Base-by-base conservation (phyloP, 2,797 vertebrate species). In the Hybognathus amarus region DNA sequence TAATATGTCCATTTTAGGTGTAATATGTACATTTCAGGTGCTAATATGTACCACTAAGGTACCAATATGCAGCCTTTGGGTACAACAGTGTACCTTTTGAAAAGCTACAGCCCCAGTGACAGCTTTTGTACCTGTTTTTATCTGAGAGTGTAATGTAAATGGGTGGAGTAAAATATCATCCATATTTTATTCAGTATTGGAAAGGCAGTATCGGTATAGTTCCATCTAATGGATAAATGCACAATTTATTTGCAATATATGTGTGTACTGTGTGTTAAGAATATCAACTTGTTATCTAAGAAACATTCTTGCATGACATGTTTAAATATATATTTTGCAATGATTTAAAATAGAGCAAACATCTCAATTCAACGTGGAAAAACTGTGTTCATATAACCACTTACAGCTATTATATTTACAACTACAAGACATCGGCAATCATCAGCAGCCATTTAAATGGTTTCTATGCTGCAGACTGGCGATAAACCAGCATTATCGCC, bases 381-480 rank as follows among this genome's bases (percentile, higher is more conserved):
- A 12, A 47, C 9, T 22, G 24, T 64, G 40, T 33, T n/a, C 38
- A 63, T 12, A 77, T 45, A 63, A 63, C n/a, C 56, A 20, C 56
- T 63, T n/a, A 66, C 4, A 78, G 42, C 20, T 66, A 50, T 36
- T 36, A 36, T 6, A 36, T 78, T 78, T 50, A 78, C 36, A 50
- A 36, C 77, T 64, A 9, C 45, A 24, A 68, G 77, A 24, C 45
- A 38, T 79, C 68, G 63, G 30, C 47, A 68, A 24, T 47, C 63
- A 67, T 79, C 63, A 54, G 63, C 20, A 52, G 42, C 30, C 63
- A 54, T 68, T 68, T 67, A 68, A 54, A 38, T 50, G 30, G 2
- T 68, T 79, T 67, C 40, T 38, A 79, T 79, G 18, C 61, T 66
- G 77, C 40, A n/a, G 76, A 36, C 61, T 78, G 76, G 61, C 0